phyloP scores from a whole-genome alignment of 2,888 invertebrate genomes.

The Mesoligia furuncula region DNA sequence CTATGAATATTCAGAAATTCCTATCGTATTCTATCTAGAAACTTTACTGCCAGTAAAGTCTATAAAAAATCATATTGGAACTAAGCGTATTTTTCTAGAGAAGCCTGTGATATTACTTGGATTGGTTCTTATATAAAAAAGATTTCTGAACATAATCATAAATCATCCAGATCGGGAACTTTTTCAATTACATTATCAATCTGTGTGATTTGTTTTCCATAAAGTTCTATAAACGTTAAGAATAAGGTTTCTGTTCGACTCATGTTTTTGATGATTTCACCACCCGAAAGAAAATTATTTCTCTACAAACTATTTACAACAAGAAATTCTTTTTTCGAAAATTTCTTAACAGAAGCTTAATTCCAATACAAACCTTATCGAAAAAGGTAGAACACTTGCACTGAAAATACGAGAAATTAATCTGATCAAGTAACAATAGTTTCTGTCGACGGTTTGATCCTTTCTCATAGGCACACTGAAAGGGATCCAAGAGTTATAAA shows the following conservation, averaged over 20 bases:
- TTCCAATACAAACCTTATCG: slow-evolving; percentile 14
- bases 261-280: slow-evolving; percentile 7
- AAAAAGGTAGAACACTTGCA: slow-evolving; percentile 33
- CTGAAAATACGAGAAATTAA: slow-evolving; percentile 48
- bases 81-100: slow-evolving; percentile 17
- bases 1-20: slow-evolving; percentile 61
- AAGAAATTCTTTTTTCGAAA: not conserved
- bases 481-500: slow-evolving; percentile 56
- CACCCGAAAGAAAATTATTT: not conserved
- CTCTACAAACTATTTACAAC: not conserved
- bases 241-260: not conserved
- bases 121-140: slow-evolving; percentile 17
- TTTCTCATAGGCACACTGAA: slow-evolving; percentile 57
- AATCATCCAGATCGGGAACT: slow-evolving; percentile 6
- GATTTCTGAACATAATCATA: slow-evolving; percentile 24
- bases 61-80: slow-evolving; percentile 43
- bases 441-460: slow-evolving; percentile 45
- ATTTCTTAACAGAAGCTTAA: slow-evolving; percentile 23
- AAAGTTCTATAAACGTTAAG: slow-evolving; percentile 9
- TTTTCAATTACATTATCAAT: slow-evolving; percentile 32
- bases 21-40: slow-evolving; percentile 48
- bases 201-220: slow-evolving; percentile 25
- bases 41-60: slow-evolving; percentile 42
- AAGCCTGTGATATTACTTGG: slow-evolving; percentile 6
- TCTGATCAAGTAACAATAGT: slow-evolving; percentile 59